These are phyloP conservation scores for Meriones unguiculatus DNA, from an alignment of 2,113 vertebrate genomes.

Conservation along the genomic window DNA sequence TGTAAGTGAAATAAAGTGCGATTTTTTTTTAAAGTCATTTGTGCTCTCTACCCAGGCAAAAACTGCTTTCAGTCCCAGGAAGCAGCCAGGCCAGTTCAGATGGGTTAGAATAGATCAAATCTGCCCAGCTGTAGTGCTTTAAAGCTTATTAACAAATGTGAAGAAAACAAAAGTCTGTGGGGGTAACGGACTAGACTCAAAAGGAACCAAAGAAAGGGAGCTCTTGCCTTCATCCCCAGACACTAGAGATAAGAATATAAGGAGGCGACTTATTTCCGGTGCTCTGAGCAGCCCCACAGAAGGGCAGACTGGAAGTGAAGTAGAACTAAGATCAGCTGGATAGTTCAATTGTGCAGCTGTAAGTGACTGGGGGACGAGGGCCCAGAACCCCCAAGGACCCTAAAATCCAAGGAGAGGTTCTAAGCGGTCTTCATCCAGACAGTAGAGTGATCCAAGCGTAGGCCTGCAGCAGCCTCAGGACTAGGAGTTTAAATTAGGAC, in stretches of 20 bases:
- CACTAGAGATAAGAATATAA: not conserved
- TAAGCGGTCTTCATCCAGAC: not conserved
- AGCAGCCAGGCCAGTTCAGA: too few species aligned
- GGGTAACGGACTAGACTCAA: not conserved
- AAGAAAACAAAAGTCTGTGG: not conserved
- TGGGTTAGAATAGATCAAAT: too few species aligned
- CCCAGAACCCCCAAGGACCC: not conserved
- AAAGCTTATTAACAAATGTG: too few species aligned
- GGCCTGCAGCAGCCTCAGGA: not conserved
- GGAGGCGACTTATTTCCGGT: not conserved
- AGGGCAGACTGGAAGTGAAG: not conserved
- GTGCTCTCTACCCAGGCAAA: not conserved
- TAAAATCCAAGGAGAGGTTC: not conserved
- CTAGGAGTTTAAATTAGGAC: not conserved
- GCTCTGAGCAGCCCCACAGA: not conserved
- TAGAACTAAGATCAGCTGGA: not conserved
- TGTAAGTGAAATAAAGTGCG: constrained; percentile 6
- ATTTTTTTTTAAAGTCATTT: not conserved
- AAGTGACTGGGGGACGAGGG: not conserved
- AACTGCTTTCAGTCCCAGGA: not conserved
- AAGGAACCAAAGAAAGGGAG: not conserved
- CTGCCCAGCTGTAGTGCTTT: too few species aligned
- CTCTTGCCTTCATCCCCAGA: not conserved
- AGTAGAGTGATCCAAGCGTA: not conserved
- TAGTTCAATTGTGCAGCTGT: not conserved